These are phyloP conservation scores for Machimus rusticus DNA, from an alignment of 2,888 invertebrate genomes.

Conservation along the genomic window DNA sequence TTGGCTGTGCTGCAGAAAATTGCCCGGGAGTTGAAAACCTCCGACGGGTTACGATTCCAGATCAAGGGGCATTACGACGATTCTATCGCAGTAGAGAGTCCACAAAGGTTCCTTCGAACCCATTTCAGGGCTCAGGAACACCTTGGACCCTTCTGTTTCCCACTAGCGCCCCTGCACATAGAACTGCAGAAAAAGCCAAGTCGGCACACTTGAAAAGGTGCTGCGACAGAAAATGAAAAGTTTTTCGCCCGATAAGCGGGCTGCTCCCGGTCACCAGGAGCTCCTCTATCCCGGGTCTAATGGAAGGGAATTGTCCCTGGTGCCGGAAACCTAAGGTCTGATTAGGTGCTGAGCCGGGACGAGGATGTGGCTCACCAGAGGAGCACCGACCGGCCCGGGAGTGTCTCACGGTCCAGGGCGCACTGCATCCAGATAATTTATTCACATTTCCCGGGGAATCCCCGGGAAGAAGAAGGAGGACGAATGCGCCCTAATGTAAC, in stretches of 20 bases:
- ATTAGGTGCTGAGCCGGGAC: background rate
- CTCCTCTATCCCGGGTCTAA: background rate
- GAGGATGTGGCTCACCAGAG: background rate
- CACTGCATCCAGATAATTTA: constrained; percentile 4
- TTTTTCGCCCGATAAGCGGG: background rate
- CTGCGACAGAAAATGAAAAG: background rate
- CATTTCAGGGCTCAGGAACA: background rate
- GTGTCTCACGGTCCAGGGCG: background rate
- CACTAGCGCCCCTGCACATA: background rate
- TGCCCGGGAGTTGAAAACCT: background rate
- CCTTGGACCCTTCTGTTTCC: background rate
- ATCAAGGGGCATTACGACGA: background rate
- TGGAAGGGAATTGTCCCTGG: background rate
- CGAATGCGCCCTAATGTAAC: constrained; percentile 13
- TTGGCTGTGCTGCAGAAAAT: background rate
- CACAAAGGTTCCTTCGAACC: background rate
- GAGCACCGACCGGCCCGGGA: background rate
- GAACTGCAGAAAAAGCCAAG: background rate
- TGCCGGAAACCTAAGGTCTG: background rate
- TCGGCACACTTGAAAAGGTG: background rate
- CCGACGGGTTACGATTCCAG: background rate
- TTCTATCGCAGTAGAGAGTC: background rate
- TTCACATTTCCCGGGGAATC: background rate
- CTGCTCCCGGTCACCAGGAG: background rate
- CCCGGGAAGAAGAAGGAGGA: background rate